Evolutionary conservation across 2,888 invertebrate species (phyloP).

Genomic region (Athalia circularis): DNA sequence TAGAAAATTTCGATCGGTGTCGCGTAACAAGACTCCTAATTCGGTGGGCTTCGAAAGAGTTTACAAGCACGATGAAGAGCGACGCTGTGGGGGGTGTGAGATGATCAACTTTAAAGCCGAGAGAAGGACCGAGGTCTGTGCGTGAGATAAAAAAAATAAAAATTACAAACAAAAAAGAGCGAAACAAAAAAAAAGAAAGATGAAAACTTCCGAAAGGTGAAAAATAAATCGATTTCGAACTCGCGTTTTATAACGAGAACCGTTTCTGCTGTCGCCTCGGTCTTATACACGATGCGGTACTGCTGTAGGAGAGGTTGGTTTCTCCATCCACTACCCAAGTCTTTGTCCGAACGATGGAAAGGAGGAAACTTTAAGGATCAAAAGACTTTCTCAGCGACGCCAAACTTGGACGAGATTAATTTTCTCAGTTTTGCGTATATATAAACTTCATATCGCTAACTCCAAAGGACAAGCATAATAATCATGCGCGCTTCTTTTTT

Average conservation of each 20-base stretch:
- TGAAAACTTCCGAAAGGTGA: constrained; percentile 13
- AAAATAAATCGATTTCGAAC: constrained; percentile 34
- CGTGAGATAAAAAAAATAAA: constrained; percentile 4
- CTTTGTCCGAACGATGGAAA: constrained; percentile 10
- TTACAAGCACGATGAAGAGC: constrained; percentile 49
- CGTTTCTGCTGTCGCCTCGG: not conserved
- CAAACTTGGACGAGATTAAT: constrained; percentile 40
- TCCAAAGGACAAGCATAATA: constrained; percentile 24
- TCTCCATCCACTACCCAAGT: not conserved
- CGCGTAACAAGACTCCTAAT: constrained; percentile 52
- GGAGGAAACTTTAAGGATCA: constrained; percentile 27
- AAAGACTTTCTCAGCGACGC: constrained; percentile 28
- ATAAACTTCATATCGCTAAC: constrained; percentile 22
- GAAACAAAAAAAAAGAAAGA: not conserved
- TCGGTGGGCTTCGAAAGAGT: constrained; percentile 53
- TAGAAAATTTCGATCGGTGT: not conserved
- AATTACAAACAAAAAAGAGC: not conserved
- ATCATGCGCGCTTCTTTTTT: not conserved
- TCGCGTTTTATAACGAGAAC: constrained; percentile 20
- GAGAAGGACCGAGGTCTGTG: not conserved
- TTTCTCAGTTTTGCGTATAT: constrained; percentile 27
- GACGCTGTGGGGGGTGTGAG: constrained; percentile 21
- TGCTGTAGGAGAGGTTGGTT: too few relatives aligned
- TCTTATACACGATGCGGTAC: too few relatives aligned
- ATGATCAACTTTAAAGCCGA: constrained; percentile 38